Base-by-base conservation (phyloP, 2,797 vertebrate genomes). In the Urocyon cinereoargenteus region DNA sequence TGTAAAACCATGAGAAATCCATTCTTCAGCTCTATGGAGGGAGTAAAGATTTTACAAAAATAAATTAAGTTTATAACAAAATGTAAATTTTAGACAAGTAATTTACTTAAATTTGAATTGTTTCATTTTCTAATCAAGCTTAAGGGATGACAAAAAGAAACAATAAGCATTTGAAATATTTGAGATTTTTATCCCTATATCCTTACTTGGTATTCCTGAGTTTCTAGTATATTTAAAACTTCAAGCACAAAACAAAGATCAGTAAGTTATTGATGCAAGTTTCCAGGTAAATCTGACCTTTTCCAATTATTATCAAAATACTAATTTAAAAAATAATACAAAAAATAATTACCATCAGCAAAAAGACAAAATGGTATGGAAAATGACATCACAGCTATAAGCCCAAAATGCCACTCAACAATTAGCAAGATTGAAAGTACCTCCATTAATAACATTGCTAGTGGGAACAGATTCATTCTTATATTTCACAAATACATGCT, bases 21-120 rank as follows among this genome's bases (percentile, higher is more conserved):
- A 97, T 97, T 96, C 86, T 93, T 96, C 93, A 94, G 91, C 11
- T 94, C 91, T 97, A 92, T 31, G 19, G 19, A 88, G 26, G 49
- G 21, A 89, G 40, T 40, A 85, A 77, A 85, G 22, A 57, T 61
- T 77, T 24, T 16, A 22, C 31, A 81, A 64, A 57, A 34, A 70
- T 21, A 82, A 90, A 85, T 79, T 89, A 81, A 93, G 53, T 26
- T 68, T 51, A 49, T 93, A 55, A 83, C 5, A 66, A 86, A 45
- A 62, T 64, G 3, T 24, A 66, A 26, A 84, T 61, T 93, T 92
- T 88, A 86, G 40, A 92, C 11, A 66, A 88, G 7, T 10, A 84
- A 86, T 40, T 86, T 73, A 86, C 18, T 93, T 97, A 84, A 31
- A 55, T 75, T 84, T 78, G 28, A 86, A 75, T 68, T 24, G 70